Conservation (phyloP, 2,113 vertebrate species). For the Casuarius casuarius region DNA sequence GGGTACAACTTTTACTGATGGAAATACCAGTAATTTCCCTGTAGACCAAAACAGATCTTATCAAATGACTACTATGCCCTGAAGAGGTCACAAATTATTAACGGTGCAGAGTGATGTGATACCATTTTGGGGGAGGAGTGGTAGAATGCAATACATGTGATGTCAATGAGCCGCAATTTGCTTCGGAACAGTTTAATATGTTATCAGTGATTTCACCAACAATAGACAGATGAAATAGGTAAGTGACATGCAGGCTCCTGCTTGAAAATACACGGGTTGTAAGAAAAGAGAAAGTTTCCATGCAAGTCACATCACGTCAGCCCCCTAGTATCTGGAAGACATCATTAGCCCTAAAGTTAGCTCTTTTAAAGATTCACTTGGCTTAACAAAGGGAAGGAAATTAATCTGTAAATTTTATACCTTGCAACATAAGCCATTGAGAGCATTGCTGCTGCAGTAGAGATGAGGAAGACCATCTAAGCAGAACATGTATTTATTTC, state of each 20-base stretch:
- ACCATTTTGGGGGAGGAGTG: neutral
- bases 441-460: neutral
- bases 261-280: neutral
- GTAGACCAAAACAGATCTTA: constrained; percentile 18
- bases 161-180: neutral
- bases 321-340: fast-evolving
- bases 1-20: neutral
- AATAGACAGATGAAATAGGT: neutral
- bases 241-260: neutral
- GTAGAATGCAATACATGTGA: neutral
- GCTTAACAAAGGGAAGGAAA: neutral
- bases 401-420: neutral
- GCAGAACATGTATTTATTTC: neutral
- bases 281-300: neutral
- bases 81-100: constrained; percentile 54
- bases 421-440: neutral
- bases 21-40: constrained; percentile 55
- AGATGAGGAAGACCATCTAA: neutral
- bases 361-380: neutral
- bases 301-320: neutral
- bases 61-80: constrained; percentile 11
- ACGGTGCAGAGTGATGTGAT: neutral
- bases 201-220: neutral
- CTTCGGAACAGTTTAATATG: neutral
- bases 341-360: neutral